Conservation (phyloP, 2,888 invertebrate genomes). For the Conomelus anceps region DNA sequence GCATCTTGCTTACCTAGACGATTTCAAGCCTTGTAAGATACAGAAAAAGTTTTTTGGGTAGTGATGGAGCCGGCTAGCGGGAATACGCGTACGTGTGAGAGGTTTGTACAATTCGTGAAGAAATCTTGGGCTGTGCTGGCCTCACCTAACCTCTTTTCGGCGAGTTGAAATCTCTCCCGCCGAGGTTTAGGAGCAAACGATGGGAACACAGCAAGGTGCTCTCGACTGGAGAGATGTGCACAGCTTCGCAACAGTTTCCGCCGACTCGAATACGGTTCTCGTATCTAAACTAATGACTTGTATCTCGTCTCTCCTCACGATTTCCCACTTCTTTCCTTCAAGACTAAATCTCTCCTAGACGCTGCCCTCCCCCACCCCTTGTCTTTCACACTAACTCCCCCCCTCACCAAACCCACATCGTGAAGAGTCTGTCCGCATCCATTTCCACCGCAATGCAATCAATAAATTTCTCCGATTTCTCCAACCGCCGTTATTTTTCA, state of each 20-base stretch:
- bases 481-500: background rate
- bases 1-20: background rate
- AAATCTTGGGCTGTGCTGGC: conserved; percentile 1
- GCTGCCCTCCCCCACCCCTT: background rate
- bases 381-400: background rate
- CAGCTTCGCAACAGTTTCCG: too few relatives aligned
- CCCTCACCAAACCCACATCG: background rate
- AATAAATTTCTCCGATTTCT: background rate
- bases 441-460: background rate
- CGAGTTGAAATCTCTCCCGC: conserved; percentile 2
- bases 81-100: background rate
- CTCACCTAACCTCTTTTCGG: background rate
- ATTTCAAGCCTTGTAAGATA: background rate
- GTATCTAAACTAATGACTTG: background rate
- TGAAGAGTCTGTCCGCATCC: background rate
- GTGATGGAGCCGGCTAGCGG: background rate
- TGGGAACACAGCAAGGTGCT: conserved; percentile 8
- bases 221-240: background rate
- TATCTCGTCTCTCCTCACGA: background rate
- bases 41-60: background rate
- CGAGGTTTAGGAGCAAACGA: conserved; percentile 8
- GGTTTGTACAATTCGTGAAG: background rate
- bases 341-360: background rate
- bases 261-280: background rate
- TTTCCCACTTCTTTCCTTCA: background rate